Evolutionary conservation across 1,140 invertebrate genomes (phyloP), one percentile per base, ranked within the genome.

Genomic region (Leptinotarsa undecemlineata): DNA sequence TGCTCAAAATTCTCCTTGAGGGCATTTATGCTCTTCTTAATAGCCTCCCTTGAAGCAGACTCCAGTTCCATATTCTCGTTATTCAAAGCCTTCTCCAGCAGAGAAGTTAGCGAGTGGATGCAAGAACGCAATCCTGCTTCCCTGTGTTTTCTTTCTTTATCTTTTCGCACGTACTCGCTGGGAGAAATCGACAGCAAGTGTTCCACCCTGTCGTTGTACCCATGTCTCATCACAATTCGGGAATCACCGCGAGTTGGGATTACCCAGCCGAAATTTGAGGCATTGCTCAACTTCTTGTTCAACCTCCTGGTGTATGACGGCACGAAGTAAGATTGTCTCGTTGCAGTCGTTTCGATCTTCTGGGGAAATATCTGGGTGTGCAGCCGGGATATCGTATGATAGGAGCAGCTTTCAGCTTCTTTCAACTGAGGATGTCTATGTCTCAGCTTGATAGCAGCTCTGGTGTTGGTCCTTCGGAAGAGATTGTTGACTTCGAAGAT

Each of bases 401-500:
- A 78, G 14, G 77, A 78, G 48, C 70, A 64, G 14, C 57, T 71
- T 14, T 72, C 71, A 6, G 20, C 23, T 8, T 72, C 71, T 63
- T 4, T 72, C 23, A 72, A 19, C 23, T 72, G 70, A 14, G 77
- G 67, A 47, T 75, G 77, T 68, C 67, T 76, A 17, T 73, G 15
- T 70, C 74, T 71, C 15, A 80, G 33, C 71, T 70, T 78, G 3
- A 71, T 61, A 4, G 68, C 68, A 14, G 79, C 73, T 63, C 77
- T 78, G 48, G 72, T 67, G 33, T 77, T 80, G 6, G 77, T 78
- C 15, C 70, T 73, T 20, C 71, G 60, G 19, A 72, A 77, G 6
- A 80, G 63, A 17, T 74, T 73, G 71, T 80, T 80, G 19, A 80
- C 69, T 74, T 80, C 76, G 51, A 78, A 76, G 17, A 80, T 75